phyloP scores from a whole-genome alignment of 2,888 invertebrate genomes.

The Melanotus villosus region DNA sequence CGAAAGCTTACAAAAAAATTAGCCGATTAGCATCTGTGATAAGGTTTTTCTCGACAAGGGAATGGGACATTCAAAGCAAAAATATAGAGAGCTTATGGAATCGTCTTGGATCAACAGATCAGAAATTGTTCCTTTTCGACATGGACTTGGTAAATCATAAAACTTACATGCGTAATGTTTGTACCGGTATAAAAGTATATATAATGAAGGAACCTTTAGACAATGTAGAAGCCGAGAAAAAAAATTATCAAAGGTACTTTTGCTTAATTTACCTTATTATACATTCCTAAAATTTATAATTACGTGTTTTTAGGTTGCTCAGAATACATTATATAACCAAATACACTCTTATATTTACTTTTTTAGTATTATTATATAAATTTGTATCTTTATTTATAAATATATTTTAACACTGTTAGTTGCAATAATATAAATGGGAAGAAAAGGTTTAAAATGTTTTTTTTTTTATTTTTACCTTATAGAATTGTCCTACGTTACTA shows the following conservation, averaged over 20 bases:
- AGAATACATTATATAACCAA: not conserved
- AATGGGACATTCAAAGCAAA: constrained; percentile 56
- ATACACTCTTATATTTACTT: not conserved
- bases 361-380: not conserved
- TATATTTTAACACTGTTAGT: no score
- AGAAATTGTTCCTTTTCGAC: constrained; percentile 54
- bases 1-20: constrained; percentile 53
- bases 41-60: constrained; percentile 52
- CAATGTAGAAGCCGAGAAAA: constrained; percentile 2
- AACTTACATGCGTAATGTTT: constrained; percentile 49
- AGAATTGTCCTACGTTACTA: no score
- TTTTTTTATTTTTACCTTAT: no score
- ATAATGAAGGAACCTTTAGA: constrained; percentile 56
- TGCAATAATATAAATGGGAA: no score
- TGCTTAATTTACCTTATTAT: not conserved
- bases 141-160: constrained; percentile 51
- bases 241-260: constrained; percentile 25
- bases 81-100: constrained; percentile 45
- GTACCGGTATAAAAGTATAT: constrained; percentile 55
- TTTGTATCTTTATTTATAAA: not conserved
- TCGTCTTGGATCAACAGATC: constrained; percentile 50
- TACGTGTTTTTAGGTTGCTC: not conserved
- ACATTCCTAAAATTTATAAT: not conserved
- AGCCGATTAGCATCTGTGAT: constrained; percentile 51
- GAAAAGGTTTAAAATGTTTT: no score